These are phyloP conservation scores for Cheilosia grossa DNA, from an alignment of 2,888 invertebrate genomes.

Conservation along the genomic window DNA sequence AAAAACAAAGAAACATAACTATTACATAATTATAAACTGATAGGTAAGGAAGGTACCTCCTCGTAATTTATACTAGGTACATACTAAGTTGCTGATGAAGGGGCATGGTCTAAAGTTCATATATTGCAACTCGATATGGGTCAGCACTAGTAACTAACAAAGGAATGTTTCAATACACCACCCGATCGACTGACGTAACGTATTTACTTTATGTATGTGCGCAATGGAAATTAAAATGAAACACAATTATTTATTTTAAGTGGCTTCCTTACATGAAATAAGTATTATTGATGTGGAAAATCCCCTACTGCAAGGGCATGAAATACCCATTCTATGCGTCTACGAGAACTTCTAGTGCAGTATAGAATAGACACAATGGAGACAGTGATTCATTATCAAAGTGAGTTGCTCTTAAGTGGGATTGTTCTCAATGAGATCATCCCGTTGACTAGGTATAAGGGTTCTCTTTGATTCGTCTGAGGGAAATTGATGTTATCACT, in stretches of 20 bases:
- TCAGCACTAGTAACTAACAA: too few relatives aligned
- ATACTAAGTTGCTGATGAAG: too few relatives aligned
- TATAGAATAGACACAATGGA: neutral
- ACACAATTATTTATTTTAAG: neutral
- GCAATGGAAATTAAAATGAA: conserved; percentile 3
- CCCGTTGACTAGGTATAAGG: neutral
- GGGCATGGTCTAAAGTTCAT: too few relatives aligned
- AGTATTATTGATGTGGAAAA: conserved; percentile 1
- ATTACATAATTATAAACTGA: too few relatives aligned
- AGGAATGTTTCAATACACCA: too few relatives aligned
- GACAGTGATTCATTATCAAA: conserved; percentile 6
- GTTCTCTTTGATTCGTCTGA: neutral
- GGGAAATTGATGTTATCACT: neutral
- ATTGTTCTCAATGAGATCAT: neutral
- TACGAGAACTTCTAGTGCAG: neutral
- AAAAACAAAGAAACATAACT: too few relatives aligned
- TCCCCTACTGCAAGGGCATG: neutral
- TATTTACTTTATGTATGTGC: neutral
- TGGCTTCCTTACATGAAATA: conserved; percentile 13
- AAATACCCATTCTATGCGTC: neutral
- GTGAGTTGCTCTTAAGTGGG: neutral
- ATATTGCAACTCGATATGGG: too few relatives aligned
- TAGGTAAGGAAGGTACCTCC: too few relatives aligned
- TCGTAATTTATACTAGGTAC: too few relatives aligned
- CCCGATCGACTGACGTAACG: too few relatives aligned